These are phyloP conservation scores for Salarias fasciatus DNA, from an alignment of 2,797 vertebrate genomes.

Conservation along the genomic window DNA sequence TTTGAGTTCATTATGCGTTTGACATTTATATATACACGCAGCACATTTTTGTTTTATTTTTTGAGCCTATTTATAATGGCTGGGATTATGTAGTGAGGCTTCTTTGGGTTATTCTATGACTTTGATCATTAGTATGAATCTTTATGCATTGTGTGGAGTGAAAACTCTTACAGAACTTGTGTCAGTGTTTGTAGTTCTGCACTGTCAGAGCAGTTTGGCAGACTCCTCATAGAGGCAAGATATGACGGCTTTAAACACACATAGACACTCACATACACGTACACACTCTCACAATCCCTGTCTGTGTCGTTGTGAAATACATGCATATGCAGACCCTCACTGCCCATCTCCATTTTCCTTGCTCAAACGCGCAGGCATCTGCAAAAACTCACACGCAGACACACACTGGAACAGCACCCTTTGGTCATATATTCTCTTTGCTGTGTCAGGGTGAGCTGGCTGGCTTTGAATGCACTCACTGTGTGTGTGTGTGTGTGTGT, in stretches of 20 bases:
- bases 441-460: conserved; percentile 51
- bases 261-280: conserved; percentile 13
- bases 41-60: conserved; percentile 49
- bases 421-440: conserved; percentile 74
- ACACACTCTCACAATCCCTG: conserved; percentile 5
- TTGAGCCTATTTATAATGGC: conserved; percentile 55
- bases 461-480: conserved; percentile 38
- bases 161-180: conserved; percentile 61
- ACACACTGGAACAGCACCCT: conserved; percentile 33
- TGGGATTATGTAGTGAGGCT: conserved; percentile 50
- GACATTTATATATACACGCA: conserved; percentile 46
- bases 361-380: conserved; percentile 32
- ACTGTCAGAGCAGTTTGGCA: conserved; percentile 63
- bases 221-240: conserved; percentile 47
- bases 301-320: conserved; percentile 45
- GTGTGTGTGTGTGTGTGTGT: conserved; percentile 7
- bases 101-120: conserved; percentile 48
- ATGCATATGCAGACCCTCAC: conserved; percentile 45
- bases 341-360: conserved; percentile 55
- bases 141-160: conserved; percentile 55
- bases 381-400: conserved; percentile 31
- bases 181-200: conserved; percentile 62
- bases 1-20: conserved; percentile 49
- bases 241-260: conserved; percentile 54
- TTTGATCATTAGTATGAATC: conserved; percentile 61